Conservation (phyloP, 1,140 invertebrate species). For the Drosophila pseudoananassae region DNA sequence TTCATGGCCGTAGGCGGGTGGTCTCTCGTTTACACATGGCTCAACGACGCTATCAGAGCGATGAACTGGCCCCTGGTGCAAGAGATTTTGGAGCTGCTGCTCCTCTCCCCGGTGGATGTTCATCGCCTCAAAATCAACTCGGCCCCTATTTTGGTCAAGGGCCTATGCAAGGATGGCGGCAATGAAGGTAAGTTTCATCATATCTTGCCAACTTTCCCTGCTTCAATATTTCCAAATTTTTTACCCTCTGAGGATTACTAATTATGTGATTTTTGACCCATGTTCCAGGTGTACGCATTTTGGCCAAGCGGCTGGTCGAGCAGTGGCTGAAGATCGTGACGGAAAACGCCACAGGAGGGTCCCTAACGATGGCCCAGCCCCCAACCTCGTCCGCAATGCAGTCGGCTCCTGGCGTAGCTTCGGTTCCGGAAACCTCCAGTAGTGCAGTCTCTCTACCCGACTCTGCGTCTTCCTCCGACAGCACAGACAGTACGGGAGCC, state of each 20-base stretch:
- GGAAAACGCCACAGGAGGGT: conserved; percentile 44
- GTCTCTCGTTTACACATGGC: conserved; percentile 94
- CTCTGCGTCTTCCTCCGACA: conserved; percentile 53
- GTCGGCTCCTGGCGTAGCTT: neutral
- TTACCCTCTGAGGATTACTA: conserved; percentile 10
- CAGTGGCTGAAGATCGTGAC: conserved; percentile 95
- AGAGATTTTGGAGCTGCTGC: conserved; percentile 93
- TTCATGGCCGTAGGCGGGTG: conserved; percentile 96
- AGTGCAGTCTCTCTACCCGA: conserved; percentile 14
- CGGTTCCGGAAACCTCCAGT: conserved; percentile 1
- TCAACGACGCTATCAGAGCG: conserved; percentile 92
- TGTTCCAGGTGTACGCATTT: conserved; percentile 87
- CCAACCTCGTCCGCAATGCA: neutral
- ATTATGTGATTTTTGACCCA: conserved; percentile 42
- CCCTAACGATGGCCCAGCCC: neutral
- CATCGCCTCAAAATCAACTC: conserved; percentile 95
- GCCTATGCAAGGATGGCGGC: conserved; percentile 92
- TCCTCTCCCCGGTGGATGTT: conserved; percentile 94
- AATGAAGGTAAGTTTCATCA: conserved; percentile 87
- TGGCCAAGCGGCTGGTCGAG: conserved; percentile 93
- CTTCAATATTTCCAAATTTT: neutral
- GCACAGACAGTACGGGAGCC: conserved; percentile 52
- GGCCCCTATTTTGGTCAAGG: conserved; percentile 95
- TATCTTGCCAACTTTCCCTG: neutral
- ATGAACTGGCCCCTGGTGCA: conserved; percentile 94